Conservation (phyloP, 2,113 vertebrate species). For the Nicator chloris region DNA sequence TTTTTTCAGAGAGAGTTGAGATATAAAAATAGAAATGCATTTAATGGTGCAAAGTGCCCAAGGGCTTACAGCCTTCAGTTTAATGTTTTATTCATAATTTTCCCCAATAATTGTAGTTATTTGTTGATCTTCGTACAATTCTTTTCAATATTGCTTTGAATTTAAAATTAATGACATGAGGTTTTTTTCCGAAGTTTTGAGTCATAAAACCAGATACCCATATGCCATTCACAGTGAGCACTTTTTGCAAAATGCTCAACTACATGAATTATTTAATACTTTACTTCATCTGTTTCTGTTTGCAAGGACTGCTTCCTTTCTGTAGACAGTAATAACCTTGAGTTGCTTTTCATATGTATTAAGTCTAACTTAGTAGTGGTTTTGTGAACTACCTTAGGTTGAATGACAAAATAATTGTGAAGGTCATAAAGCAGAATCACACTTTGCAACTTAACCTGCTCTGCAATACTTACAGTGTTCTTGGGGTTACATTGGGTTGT, state of each 20-base stretch:
- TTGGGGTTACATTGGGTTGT: not conserved
- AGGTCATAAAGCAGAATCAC: not conserved
- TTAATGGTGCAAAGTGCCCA: conserved; percentile 21
- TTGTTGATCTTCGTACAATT: conserved; percentile 60
- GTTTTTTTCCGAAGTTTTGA: conserved; percentile 5
- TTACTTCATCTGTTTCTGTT: conserved; percentile 47
- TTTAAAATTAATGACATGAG: conserved; percentile 11
- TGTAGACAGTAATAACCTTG: conserved; percentile 42
- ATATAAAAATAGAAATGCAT: conserved; percentile 47
- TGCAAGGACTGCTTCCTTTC: not conserved
- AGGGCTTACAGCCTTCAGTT: not conserved
- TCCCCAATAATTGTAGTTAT: conserved; percentile 63
- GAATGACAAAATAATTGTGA: not conserved
- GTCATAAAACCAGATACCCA: conserved; percentile 29
- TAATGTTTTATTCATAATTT: conserved; percentile 66
- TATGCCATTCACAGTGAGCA: conserved; percentile 8
- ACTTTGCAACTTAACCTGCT: not conserved
- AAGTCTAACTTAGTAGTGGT: not conserved
- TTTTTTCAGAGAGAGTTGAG: not conserved
- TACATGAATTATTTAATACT: conserved; percentile 70
- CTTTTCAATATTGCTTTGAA: conserved; percentile 41
- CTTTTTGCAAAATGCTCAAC: conserved; percentile 39
- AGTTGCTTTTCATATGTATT: conserved; percentile 36
- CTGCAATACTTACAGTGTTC: not conserved
- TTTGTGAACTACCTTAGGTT: not conserved